These are phyloP conservation scores for Labeo rohita DNA, from an alignment of 2,113 vertebrate genomes.

Conservation along the genomic window DNA sequence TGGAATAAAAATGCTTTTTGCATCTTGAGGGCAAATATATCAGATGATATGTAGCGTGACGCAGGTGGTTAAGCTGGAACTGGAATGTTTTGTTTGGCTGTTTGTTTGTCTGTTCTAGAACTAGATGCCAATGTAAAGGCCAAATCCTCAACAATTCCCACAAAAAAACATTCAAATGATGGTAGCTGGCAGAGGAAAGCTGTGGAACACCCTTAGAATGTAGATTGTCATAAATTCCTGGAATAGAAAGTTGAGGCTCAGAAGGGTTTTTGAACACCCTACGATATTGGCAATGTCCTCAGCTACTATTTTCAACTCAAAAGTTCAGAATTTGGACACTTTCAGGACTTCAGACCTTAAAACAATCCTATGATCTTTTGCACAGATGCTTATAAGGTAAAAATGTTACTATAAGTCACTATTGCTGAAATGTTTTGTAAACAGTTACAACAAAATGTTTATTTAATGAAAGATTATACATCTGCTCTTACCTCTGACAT, in stretches of 20 bases:
- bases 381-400: neutral
- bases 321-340: slow-evolving; percentile 2
- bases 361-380: neutral
- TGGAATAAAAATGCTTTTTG: neutral
- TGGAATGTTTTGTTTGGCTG: neutral
- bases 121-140: neutral
- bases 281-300: neutral
- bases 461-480: neutral
- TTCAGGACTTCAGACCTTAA: neutral
- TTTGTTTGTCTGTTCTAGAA: neutral
- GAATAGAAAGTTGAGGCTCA: neutral
- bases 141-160: slow-evolving; percentile 4
- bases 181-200: neutral
- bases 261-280: slow-evolving; percentile 4
- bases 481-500: slow-evolving; percentile 92
- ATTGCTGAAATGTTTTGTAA: neutral
- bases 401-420: neutral
- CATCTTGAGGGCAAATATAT: slow-evolving; percentile 7
- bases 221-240: neutral
- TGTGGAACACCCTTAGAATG: slow-evolving; percentile 10
- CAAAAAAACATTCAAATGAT: neutral
- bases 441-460: neutral
- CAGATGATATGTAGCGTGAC: neutral
- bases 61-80: slow-evolving; percentile 8
- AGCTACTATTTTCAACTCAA: neutral